Conservation (phyloP, 2,113 vertebrate species). For the Mustela nigripes region DNA sequence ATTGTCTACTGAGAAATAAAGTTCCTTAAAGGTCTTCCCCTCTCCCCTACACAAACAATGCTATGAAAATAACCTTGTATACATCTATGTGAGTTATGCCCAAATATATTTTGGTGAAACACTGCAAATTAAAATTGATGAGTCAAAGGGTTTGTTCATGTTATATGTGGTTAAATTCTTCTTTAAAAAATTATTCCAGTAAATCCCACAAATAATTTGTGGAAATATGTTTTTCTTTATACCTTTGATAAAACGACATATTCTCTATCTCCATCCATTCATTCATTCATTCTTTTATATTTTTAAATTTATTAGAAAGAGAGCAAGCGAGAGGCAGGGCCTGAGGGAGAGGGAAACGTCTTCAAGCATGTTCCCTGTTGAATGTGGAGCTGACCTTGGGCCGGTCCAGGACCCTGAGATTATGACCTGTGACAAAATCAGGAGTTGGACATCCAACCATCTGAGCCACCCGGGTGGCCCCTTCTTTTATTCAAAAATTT, state of each 20-base stretch:
- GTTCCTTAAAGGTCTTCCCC: background rate
- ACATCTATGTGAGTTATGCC: background rate
- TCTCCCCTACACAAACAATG: background rate
- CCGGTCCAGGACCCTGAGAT: background rate
- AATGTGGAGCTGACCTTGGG: background rate
- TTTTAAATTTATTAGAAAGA: background rate
- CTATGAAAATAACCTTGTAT: background rate
- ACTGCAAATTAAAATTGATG: background rate
- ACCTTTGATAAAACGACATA: background rate
- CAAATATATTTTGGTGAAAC: background rate
- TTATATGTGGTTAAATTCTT: background rate
- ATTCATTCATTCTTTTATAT: background rate
- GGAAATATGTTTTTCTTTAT: background rate
- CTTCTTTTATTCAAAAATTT: constrained; percentile 32
- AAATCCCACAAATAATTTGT: background rate
- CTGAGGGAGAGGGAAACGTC: background rate
- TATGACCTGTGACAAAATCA: background rate
- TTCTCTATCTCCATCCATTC: background rate
- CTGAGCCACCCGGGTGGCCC: background rate
- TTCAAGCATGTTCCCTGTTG: background rate
- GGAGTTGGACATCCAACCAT: background rate
- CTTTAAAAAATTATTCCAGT: background rate
- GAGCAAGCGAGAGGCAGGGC: background rate
- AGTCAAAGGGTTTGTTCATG: background rate
- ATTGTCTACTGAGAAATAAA: background rate